A percentile compares a stretch with the other conserved stretches of the same genome.
These are phyloP conservation scores for Pseudois nayaur DNA, from an alignment of 2,113 vertebrate species.

Conservation along the genomic window DNA sequence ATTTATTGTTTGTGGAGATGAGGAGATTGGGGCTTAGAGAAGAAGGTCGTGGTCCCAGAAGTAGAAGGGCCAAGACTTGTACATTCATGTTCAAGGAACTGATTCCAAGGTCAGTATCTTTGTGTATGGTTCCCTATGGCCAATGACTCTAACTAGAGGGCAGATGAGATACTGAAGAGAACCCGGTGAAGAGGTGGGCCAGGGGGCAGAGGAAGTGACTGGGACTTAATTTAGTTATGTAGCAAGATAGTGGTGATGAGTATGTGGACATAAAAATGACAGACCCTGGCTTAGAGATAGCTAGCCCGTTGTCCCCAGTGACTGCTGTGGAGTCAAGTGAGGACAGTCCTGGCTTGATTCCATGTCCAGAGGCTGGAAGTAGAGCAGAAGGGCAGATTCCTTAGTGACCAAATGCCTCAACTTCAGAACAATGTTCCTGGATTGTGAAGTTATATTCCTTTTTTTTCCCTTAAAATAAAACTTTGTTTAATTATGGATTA, in stretches of 20 bases:
- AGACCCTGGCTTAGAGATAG: background rate
- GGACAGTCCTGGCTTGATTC: background rate
- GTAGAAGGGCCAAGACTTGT: background rate
- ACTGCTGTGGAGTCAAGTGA: background rate
- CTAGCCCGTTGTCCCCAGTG: background rate
- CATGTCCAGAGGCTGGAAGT: background rate
- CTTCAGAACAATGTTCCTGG: background rate
- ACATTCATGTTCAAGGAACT: background rate
- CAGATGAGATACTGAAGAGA: background rate
- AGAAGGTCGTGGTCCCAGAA: background rate
- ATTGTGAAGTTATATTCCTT: background rate
- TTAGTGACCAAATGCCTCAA: background rate
- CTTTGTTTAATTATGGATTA: background rate
- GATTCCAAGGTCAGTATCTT: background rate
- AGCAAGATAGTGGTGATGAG: background rate
- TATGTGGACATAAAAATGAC: background rate
- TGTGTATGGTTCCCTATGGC: background rate
- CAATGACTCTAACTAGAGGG: background rate
- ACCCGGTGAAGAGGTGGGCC: background rate
- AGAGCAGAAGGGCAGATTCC: background rate
- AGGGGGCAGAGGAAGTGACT: background rate
- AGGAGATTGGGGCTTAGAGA: background rate
- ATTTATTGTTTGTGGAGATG: background rate
- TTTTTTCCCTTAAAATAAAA: background rate
- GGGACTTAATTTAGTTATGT: background rate